A percentile compares a stretch with the other conserved stretches of the same genome.
Conservation (phyloP, 2,113 vertebrate species). For the Andinoacara biseriatus region DNA sequence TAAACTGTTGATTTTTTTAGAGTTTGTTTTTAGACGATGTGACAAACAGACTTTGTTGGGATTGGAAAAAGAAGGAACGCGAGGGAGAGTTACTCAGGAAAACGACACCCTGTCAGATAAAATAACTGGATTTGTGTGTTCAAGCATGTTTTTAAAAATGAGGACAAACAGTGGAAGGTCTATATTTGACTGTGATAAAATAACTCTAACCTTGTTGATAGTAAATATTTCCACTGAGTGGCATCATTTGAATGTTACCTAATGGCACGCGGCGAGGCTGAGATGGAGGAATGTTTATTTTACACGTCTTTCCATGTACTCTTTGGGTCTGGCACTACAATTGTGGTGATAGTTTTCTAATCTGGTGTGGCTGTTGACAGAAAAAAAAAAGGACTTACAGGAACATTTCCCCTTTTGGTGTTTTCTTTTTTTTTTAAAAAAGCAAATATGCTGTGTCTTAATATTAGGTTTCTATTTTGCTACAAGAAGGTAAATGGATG, state of each 20-base stretch:
- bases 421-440: too few species aligned
- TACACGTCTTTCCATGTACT: conserved; percentile 38
- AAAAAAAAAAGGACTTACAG: conserved; percentile 37
- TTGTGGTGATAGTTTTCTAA: conserved; percentile 59
- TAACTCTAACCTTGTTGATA: conserved; percentile 32
- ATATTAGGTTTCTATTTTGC: conserved; percentile 45
- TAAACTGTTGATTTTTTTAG: conserved; percentile 26
- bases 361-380: conserved; percentile 39
- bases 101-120: conserved; percentile 7
- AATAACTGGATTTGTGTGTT: conserved; percentile 15
- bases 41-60: conserved; percentile 35
- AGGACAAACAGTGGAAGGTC: conserved; percentile 22
- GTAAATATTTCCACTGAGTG: conserved; percentile 39
- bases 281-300: conserved; percentile 37
- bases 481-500: neutral
- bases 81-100: neutral
- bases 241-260: conserved; percentile 15
- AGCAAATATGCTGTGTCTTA: conserved; percentile 42
- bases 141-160: conserved; percentile 13
- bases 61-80: conserved; percentile 5
- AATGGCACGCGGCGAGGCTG: conserved; percentile 6
- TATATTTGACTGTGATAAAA: conserved; percentile 29
- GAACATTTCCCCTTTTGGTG: conserved; percentile 54
- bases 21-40: conserved; percentile 50
- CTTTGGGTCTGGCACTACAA: conserved; percentile 31